Percentiles rank a stretch among this genome's conserved stretches.
Evolutionary conservation across 2,113 vertebrate genomes (phyloP).

Genomic region (Amazona vittata): DNA sequence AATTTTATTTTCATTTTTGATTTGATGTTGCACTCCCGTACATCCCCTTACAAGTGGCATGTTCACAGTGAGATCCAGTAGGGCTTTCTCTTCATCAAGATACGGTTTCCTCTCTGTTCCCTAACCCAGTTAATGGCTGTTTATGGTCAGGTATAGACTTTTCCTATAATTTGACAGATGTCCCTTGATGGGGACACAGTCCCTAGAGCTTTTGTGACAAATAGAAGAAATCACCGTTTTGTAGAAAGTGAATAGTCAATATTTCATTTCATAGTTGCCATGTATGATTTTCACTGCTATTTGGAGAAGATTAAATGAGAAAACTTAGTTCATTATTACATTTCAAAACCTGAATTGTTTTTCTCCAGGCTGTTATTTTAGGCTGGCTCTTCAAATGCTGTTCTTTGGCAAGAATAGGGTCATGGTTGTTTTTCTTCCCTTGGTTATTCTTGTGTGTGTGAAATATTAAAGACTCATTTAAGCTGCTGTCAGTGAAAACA

Average conservation of each 20-base stretch:
- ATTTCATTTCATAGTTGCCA: conserved; percentile 41
- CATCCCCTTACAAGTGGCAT: neutral
- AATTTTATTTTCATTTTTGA: neutral
- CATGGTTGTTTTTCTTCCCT: neutral
- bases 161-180: neutral
- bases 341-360: neutral
- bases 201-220: neutral
- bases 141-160: neutral
- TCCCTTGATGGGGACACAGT: neutral
- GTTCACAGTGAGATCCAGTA: neutral
- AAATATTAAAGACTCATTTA: conserved; percentile 28
- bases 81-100: neutral
- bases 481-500: neutral
- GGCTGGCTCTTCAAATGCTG: neutral
- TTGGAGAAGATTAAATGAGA: conserved; percentile 19
- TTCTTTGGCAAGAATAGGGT: neutral
- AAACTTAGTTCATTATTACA: conserved; percentile 44
- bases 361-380: neutral
- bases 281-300: conserved; percentile 23
- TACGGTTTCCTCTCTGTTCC: neutral
- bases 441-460: neutral
- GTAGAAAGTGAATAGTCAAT: conserved; percentile 33
- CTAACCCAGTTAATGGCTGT: neutral
- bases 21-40: neutral
- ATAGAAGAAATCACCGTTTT: neutral